A percentile compares a stretch with the other conserved stretches of the same genome.
These are phyloP conservation scores for Thinocorus orbignyianus DNA, from an alignment of 2,113 vertebrate genomes.

Conservation along the genomic window DNA sequence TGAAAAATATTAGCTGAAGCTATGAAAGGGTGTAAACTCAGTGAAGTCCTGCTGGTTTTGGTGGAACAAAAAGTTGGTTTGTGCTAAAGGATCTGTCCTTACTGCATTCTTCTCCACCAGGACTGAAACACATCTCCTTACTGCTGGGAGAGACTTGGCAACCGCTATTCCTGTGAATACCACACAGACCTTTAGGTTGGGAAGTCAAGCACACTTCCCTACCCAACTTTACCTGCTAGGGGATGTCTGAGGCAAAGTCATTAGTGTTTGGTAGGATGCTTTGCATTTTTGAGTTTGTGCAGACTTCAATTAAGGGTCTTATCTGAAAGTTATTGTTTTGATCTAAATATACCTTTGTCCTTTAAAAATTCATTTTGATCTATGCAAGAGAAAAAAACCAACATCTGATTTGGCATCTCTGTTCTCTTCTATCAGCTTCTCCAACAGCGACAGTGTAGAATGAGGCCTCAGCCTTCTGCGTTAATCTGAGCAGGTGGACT, in stretches of 20 bases:
- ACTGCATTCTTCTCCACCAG: neutral
- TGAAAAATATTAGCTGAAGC: neutral
- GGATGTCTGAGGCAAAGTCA: neutral
- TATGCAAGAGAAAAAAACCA: neutral
- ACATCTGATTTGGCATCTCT: neutral
- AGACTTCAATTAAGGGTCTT: neutral
- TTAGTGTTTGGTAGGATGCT: neutral
- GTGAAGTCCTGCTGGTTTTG: neutral
- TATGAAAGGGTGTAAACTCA: neutral
- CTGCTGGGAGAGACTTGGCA: neutral
- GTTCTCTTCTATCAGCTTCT: neutral
- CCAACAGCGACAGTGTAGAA: neutral
- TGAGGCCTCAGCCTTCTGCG: neutral
- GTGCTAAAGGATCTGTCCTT: neutral
- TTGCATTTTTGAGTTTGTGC: neutral
- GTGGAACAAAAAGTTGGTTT: neutral
- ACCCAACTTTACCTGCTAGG: neutral
- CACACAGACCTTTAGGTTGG: neutral
- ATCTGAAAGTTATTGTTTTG: neutral
- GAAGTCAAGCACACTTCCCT: neutral
- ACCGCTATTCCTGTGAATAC: neutral
- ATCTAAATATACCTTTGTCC: neutral
- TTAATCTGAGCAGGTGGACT: neutral
- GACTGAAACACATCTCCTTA: neutral
- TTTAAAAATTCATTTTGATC: neutral